These are phyloP conservation scores for Eclectus roratus DNA, from an alignment of 2,113 vertebrate genomes.

Conservation along the genomic window DNA sequence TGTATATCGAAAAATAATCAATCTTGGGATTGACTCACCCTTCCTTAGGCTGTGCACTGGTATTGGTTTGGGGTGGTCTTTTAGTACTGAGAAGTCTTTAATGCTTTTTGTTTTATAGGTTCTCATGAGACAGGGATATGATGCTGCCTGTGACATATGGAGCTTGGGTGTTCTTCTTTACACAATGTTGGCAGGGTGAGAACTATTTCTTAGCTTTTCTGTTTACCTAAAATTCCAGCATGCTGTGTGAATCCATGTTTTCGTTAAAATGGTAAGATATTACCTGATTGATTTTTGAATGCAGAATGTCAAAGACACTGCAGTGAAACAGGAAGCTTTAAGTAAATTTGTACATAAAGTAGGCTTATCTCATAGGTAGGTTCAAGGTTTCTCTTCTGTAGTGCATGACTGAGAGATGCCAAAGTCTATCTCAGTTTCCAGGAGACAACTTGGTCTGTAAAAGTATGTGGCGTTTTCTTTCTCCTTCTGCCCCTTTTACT, in stretches of 20 bases:
- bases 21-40: background rate
- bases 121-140: slow-evolving; percentile 88
- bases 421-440: background rate
- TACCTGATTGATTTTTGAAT: background rate
- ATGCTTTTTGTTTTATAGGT: slow-evolving; percentile 73
- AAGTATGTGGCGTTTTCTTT: background rate
- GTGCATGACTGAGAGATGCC: background rate
- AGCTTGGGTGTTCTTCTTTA: slow-evolving; percentile 89
- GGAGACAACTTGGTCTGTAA: background rate
- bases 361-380: background rate
- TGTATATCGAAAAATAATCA: background rate
- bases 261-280: background rate
- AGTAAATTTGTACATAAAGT: background rate
- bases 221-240: background rate
- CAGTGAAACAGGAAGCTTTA: background rate
- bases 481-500: background rate
- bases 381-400: background rate
- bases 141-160: slow-evolving; percentile 91
- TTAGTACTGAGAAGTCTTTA: background rate
- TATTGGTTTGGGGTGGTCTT: background rate
- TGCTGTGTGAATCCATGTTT: background rate
- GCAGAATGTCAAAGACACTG: background rate
- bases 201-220: slow-evolving; percentile 11
- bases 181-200: slow-evolving; percentile 88
- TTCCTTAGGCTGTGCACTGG: background rate